Percentiles rank a stretch among this genome's conserved stretches.
Evolutionary conservation across 2,113 vertebrate genomes (phyloP).

Genomic region (Callipepla squamata): DNA sequence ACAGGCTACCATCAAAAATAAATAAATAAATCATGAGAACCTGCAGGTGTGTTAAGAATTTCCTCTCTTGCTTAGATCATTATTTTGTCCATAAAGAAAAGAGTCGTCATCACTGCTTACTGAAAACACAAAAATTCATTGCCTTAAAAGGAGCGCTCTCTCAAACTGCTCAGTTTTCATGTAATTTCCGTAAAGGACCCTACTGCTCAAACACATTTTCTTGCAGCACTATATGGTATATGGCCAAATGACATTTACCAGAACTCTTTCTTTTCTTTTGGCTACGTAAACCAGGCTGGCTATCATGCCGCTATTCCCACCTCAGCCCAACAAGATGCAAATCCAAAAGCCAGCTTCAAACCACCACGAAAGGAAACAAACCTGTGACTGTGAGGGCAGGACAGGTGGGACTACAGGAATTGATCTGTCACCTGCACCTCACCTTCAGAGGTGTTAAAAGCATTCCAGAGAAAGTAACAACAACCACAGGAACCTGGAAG

Average conservation of each 20-base stretch:
- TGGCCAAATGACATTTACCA: background rate
- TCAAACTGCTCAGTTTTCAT: background rate
- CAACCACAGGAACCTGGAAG: background rate
- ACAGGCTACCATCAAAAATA: background rate
- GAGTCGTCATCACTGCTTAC: background rate
- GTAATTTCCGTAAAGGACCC: background rate
- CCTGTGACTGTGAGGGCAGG: background rate
- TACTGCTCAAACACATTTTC: background rate
- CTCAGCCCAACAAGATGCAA: background rate
- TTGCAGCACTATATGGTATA: background rate
- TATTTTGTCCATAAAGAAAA: background rate
- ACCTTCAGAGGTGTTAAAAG: rapidly evolving
- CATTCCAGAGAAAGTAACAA: background rate
- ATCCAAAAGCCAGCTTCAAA: background rate
- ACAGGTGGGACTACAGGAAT: background rate
- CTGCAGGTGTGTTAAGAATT: background rate
- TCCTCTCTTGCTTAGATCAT: background rate
- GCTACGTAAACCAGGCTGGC: background rate
- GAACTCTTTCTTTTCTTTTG: background rate
- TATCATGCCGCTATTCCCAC: background rate
- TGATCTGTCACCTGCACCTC: no score
- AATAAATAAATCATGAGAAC: background rate
- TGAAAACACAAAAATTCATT: background rate
- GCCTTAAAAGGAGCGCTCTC: background rate
- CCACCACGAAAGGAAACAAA: background rate